A percentile compares a stretch with the other conserved stretches of the same genome.
Conservation (phyloP, 2,113 vertebrate genomes). For the Nycticorax nycticorax region DNA sequence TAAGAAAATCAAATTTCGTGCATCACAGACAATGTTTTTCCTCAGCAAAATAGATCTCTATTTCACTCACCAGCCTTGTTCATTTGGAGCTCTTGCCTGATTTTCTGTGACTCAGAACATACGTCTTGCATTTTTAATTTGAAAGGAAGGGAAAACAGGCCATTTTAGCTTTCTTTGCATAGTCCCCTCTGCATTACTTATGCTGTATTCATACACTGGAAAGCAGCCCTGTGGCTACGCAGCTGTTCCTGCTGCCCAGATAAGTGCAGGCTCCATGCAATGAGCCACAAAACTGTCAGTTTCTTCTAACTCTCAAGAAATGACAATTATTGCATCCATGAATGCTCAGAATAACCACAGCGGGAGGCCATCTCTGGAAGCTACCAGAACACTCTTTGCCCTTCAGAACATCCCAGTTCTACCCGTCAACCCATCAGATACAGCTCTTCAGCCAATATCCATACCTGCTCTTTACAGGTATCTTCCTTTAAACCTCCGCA, state of each 20-base stretch:
- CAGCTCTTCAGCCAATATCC: not conserved
- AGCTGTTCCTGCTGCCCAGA: conserved; percentile 34
- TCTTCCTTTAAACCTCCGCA: not conserved
- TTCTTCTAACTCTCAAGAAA: not conserved
- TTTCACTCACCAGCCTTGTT: not conserved
- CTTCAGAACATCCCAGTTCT: not conserved
- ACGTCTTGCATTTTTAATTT: conserved; percentile 56
- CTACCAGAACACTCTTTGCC: not conserved
- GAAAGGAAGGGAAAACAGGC: conserved; percentile 18
- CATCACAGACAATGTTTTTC: not conserved
- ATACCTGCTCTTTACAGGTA: not conserved
- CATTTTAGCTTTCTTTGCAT: not conserved
- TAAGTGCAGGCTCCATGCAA: conserved; percentile 5
- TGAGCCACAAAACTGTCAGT: not conserved
- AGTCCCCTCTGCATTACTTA: conserved; percentile 1
- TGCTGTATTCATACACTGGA: not conserved
- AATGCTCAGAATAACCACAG: not conserved
- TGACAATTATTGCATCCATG: not conserved
- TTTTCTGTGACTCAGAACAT: conserved; percentile 16
- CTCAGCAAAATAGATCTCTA: not conserved
- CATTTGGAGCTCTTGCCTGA: not conserved
- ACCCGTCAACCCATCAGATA: not conserved
- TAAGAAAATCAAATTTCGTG: not conserved
- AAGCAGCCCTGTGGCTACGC: conserved; percentile 43
- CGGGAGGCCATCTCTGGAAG: not conserved